Evolutionary conservation across 1,140 invertebrate species (phyloP).

Genomic region (Microplitis demolitor): DNA sequence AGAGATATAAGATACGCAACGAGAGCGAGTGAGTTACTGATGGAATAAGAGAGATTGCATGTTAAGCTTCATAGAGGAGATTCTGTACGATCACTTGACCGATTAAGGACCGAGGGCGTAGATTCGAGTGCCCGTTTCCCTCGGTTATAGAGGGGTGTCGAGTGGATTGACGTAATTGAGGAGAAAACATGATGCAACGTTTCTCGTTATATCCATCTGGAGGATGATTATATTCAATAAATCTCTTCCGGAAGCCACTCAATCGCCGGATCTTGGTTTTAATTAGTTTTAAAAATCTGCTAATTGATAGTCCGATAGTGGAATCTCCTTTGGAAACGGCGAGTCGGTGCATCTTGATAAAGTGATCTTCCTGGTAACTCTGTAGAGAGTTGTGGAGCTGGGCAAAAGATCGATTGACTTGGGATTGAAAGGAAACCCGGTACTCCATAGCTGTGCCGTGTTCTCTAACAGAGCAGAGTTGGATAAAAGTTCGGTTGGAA

Average conservation of each 20-base stretch:
- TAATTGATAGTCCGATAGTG: not conserved
- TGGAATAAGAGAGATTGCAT: constrained; percentile 1
- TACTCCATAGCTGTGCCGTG: not conserved
- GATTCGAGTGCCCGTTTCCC: constrained; percentile 52
- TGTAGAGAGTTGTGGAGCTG: not conserved
- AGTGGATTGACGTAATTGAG: constrained; percentile 63
- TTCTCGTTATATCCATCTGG: constrained; percentile 39
- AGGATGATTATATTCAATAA: constrained; percentile 12
- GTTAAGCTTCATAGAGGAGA: constrained; percentile 1
- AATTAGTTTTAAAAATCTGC: not conserved
- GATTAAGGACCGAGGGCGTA: constrained; percentile 60
- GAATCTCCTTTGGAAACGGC: not conserved
- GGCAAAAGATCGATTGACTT: constrained; percentile 5
- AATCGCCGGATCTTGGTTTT: not conserved
- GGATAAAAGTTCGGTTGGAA: constrained; percentile 14
- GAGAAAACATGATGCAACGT: constrained; percentile 56
- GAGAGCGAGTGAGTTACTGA: constrained; percentile 38
- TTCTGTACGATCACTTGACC: constrained; percentile 61
- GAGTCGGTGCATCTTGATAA: constrained; percentile 20
- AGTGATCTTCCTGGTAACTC: constrained; percentile 12
- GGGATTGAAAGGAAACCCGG: not conserved
- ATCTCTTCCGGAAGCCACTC: not conserved
- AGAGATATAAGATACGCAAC: constrained; percentile 17
- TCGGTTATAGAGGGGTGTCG: constrained; percentile 46
- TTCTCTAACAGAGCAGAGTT: not conserved